Evolutionary conservation across 2,797 vertebrate species (phyloP).

Genomic region (Alosa sapidissima): DNA sequence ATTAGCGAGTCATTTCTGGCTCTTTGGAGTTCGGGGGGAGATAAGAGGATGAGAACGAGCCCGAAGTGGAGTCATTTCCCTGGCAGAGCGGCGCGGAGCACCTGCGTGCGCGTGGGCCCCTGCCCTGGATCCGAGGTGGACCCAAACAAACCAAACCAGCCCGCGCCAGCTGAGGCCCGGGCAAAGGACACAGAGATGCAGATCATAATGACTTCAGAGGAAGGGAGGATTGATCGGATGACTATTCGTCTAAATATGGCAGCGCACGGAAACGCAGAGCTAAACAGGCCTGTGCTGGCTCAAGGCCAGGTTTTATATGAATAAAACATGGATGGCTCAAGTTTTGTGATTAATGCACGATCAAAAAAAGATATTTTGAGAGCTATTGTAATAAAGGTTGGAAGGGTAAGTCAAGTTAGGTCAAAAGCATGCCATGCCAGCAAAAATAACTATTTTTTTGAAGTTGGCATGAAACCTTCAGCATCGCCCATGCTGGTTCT

Average conservation of each 20-base stretch:
- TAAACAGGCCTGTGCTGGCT: background rate
- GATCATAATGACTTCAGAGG: constrained; percentile 21
- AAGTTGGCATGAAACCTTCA: background rate
- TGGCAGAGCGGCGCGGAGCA: constrained; percentile 5
- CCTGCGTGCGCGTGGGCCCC: background rate
- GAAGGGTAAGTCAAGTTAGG: background rate
- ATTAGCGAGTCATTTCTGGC: constrained; percentile 44
- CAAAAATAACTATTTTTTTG: background rate
- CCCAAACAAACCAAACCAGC: constrained; percentile 33
- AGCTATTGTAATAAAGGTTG: background rate
- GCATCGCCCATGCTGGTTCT: background rate
- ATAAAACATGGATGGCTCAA: background rate
- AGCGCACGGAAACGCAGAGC: background rate
- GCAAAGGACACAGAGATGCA: background rate
- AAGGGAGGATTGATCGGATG: background rate
- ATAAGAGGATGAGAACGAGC: constrained; percentile 41
- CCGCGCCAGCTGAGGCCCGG: constrained; percentile 18
- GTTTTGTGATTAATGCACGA: background rate
- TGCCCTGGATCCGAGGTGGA: constrained; percentile 33
- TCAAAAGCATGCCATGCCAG: background rate
- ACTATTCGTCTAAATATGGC: background rate
- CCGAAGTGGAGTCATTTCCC: constrained; percentile 25
- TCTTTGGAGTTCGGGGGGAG: constrained; percentile 38
- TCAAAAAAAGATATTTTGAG: background rate
- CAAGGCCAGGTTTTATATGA: background rate